phyloP scores from a whole-genome alignment of 2,888 invertebrate species.

The Agrochola macilenta region DNA sequence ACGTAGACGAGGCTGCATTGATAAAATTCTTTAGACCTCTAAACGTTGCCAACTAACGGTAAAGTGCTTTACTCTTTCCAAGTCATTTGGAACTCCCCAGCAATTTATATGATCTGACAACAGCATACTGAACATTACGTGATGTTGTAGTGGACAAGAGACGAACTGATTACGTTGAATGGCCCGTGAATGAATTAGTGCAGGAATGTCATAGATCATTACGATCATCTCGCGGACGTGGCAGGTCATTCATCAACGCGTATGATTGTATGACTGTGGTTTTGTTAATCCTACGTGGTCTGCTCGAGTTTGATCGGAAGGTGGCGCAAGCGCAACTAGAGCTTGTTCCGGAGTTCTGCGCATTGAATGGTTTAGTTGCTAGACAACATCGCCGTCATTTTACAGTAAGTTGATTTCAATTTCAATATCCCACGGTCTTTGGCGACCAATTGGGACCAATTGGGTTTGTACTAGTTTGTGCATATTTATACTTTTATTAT shows the following conservation, averaged over 20 bases:
- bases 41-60: conserved; percentile 55
- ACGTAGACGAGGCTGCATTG: conserved; percentile 44
- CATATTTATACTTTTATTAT: not conserved
- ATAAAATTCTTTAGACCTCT: conserved; percentile 53
- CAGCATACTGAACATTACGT: conserved; percentile 35
- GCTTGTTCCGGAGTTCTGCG: conserved; percentile 16
- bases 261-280: conserved; percentile 26
- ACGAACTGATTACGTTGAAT: conserved; percentile 48
- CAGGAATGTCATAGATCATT: conserved; percentile 46
- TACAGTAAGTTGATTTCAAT: conserved; percentile 19
- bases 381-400: not conserved
- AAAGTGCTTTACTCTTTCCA: conserved; percentile 26
- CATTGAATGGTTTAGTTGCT: conserved; percentile 26
- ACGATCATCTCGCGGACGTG: conserved; percentile 32
- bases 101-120: conserved; percentile 52
- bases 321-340: conserved; percentile 36
- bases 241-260: conserved; percentile 43
- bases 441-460: conserved; percentile 27
- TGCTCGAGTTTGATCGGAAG: conserved; percentile 24
- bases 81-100: conserved; percentile 47
- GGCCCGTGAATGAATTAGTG: conserved; percentile 54
- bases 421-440: conserved; percentile 18
- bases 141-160: conserved; percentile 28
- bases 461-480: not conserved
- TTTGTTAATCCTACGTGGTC: conserved; percentile 26